Evolutionary conservation across 1,140 invertebrate species (phyloP), one percentile per base, ranked within the genome.

Genomic region (Bombyx mori): DNA sequence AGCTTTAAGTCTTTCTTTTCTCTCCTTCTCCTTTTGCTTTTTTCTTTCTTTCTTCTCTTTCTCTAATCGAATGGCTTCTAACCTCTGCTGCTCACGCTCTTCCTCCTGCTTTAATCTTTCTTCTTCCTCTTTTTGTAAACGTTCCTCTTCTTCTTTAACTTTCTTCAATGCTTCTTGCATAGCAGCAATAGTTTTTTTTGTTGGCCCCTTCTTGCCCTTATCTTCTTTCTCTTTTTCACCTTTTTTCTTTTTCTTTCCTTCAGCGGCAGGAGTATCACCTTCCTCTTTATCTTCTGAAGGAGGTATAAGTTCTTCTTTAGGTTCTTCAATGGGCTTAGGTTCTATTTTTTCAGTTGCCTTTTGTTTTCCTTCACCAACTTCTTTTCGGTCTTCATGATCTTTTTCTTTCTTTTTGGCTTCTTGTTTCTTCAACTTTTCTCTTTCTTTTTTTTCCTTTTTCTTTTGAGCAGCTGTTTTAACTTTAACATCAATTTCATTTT

Each of bases 1-100:
- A 26, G 95, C 95, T 81, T 98, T 99, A 45, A 98, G 85, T 74
- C 95, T 90, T 78, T 98, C 96, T 84, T 95, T 97, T 59, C 94
- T 92, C 75, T 98, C 97, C 70, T 98, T 98, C 89, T 99, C 97
- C 75, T 97, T 98, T 69, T 96, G 92, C 76, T 99, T 99, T 76
- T 97, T 97, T 63, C 91, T 92, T 69, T 97, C 94, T 78, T 97
- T 98, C 56, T 91, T 90, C 84, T 97, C 97, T 79, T 95, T 92
- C 80, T 97, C 96, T 62, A 95, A 81, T 62, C 92, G 90, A 45
- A 95, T 76, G 60, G 94, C 92, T 88, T 96, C 94, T 58, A 93
- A 84, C 53, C 94, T 90, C 42, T 91, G 90, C 54, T 88, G 87
- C 75, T 96, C 94, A 26, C 92, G 90, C 73, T 95, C 92, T 76